Evolutionary conservation across 2,797 vertebrate species (phyloP).

Genomic region (Sebastiscus tertius): DNA sequence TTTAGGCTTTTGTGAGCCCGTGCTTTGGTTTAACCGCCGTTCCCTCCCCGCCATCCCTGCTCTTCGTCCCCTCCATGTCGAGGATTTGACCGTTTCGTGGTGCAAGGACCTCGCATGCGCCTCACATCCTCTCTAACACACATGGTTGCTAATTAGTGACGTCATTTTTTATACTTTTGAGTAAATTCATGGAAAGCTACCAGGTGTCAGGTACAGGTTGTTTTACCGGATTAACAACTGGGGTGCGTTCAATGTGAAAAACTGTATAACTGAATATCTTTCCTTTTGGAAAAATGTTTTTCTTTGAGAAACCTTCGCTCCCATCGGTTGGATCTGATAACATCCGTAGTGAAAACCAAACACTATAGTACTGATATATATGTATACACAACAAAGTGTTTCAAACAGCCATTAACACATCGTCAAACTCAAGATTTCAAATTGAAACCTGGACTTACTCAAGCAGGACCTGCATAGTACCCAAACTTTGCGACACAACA

Average conservation of each 20-base stretch:
- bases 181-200: background rate
- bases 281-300: background rate
- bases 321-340: background rate
- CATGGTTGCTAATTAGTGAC: background rate
- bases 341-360: background rate
- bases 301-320: background rate
- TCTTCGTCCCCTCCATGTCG: background rate
- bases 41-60: slow-evolving; percentile 10
- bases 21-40: slow-evolving; percentile 51
- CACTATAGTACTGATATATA: background rate
- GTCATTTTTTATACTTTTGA: background rate
- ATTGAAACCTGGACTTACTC: background rate
- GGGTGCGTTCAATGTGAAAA: background rate
- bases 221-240: background rate
- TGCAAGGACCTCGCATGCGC: background rate
- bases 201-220: background rate
- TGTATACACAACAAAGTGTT: background rate
- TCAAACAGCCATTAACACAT: background rate
- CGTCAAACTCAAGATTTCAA: background rate
- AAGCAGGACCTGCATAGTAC: background rate
- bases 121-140: background rate
- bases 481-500: background rate
- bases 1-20: slow-evolving; percentile 75
- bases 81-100: background rate
- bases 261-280: background rate